Evolutionary conservation across 2,797 vertebrate species (phyloP).

Genomic region (Melanotaenia nigrans): DNA sequence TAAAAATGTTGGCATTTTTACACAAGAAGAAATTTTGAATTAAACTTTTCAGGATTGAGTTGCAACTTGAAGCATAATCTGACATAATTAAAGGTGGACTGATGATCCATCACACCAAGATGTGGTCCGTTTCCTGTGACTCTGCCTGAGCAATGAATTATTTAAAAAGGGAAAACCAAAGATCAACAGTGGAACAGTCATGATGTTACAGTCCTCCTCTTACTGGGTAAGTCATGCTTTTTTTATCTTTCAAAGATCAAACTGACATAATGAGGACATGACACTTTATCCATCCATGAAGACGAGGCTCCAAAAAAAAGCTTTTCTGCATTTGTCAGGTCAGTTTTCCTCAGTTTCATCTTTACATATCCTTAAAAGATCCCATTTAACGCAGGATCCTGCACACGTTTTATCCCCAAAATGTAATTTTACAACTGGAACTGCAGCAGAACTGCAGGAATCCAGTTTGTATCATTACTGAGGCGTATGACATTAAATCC

Average conservation of each 20-base stretch:
- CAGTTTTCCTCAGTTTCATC: no score
- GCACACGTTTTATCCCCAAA: not conserved
- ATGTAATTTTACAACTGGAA: not conserved
- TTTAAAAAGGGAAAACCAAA: slow-evolving; percentile 34
- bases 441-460: not conserved
- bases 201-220: not conserved
- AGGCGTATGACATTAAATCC: not conserved
- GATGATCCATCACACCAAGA: not conserved
- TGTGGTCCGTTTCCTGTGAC: slow-evolving; percentile 3
- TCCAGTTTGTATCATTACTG: not conserved
- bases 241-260: no score
- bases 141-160: slow-evolving; percentile 20
- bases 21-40: no score
- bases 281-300: no score
- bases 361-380: not conserved
- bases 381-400: not conserved
- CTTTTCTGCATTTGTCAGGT: no score
- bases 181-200: not conserved
- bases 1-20: no score
- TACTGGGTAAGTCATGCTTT: no score
- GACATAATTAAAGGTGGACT: slow-evolving; percentile 10
- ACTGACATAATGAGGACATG: no score
- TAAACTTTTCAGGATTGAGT: not conserved
- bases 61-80: not conserved
- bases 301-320: no score